A percentile compares a stretch with the other conserved stretches of the same genome.
These are phyloP conservation scores for Myopa tessellatipennis DNA, from an alignment of 2,888 invertebrate species.

Conservation along the genomic window DNA sequence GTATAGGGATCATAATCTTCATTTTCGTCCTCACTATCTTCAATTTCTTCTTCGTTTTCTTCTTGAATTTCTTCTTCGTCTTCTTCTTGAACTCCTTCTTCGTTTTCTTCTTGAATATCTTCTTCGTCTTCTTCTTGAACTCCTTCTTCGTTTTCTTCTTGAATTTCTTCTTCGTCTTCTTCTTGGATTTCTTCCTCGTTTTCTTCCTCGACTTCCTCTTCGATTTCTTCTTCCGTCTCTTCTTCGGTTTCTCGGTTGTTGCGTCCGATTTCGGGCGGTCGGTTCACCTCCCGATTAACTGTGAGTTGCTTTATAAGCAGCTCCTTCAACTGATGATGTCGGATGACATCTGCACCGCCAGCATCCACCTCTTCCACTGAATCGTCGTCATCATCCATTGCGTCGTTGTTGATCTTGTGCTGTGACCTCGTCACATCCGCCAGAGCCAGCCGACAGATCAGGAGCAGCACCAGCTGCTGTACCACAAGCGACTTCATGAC, in stretches of 20 bases:
- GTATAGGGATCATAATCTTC: conserved; percentile 52
- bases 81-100: too few relatives aligned
- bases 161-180: too few relatives aligned
- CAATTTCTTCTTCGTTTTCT: background rate
- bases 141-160: background rate
- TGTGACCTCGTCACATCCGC: background rate
- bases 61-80: background rate
- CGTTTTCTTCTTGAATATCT: background rate
- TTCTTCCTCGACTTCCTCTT: background rate
- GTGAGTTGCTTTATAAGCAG: background rate
- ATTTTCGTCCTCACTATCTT: conserved; percentile 2
- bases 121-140: too few relatives aligned
- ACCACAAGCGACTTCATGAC: background rate
- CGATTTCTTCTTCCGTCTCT: background rate
- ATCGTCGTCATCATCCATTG: background rate
- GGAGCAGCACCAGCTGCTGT: background rate
- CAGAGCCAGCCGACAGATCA: background rate
- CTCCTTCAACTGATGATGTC: background rate
- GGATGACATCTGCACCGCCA: background rate
- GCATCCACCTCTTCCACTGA: background rate
- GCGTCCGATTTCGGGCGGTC: background rate
- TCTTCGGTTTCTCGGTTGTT: background rate
- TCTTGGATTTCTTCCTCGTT: background rate
- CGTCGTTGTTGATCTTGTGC: background rate
- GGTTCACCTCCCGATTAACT: background rate